These are phyloP conservation scores for Hirudo medicinalis DNA, from an alignment of 1,140 invertebrate species.

Conservation along the genomic window DNA sequence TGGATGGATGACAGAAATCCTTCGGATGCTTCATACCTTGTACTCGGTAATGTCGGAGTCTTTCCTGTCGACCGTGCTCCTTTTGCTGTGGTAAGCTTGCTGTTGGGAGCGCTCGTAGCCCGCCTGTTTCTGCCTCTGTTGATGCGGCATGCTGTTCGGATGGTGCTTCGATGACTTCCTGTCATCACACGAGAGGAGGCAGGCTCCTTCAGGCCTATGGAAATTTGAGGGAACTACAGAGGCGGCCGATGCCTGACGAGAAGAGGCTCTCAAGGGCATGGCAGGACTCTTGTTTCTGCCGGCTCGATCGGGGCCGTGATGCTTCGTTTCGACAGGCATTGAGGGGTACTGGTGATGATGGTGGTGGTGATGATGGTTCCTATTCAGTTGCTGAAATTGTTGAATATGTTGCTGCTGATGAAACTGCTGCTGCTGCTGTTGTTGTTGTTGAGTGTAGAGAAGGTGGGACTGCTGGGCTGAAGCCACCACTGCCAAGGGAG, in stretches of 20 bases:
- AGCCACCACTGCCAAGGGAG: too few species aligned
- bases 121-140: slow-evolving; percentile 1
- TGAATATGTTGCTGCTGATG: background rate
- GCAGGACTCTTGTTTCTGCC: slow-evolving; percentile 1
- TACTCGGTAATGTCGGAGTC: slow-evolving; percentile 3
- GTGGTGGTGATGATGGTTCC: slow-evolving; percentile 8
- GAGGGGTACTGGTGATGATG: background rate
- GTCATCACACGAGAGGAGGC: background rate
- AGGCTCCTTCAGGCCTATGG: background rate
- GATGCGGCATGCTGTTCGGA: slow-evolving; percentile 10
- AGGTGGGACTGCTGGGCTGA: too few species aligned
- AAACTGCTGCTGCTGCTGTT: slow-evolving; percentile 3
- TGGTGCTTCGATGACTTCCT: background rate
- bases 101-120: background rate
- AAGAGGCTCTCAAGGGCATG: slow-evolving; percentile 4
- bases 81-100: background rate
- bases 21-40: background rate
- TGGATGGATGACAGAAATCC: background rate
- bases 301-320: slow-evolving; percentile 14
- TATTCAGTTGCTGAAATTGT: slow-evolving; percentile 5
- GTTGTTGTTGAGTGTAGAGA: slow-evolving; percentile 5
- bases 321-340: background rate
- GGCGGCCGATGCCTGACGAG: background rate
- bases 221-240: background rate
- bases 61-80: background rate